These are phyloP conservation scores for Ictidomys tridecemlineatus DNA, from an alignment of 2,113 vertebrate species.

Conservation along the genomic window DNA sequence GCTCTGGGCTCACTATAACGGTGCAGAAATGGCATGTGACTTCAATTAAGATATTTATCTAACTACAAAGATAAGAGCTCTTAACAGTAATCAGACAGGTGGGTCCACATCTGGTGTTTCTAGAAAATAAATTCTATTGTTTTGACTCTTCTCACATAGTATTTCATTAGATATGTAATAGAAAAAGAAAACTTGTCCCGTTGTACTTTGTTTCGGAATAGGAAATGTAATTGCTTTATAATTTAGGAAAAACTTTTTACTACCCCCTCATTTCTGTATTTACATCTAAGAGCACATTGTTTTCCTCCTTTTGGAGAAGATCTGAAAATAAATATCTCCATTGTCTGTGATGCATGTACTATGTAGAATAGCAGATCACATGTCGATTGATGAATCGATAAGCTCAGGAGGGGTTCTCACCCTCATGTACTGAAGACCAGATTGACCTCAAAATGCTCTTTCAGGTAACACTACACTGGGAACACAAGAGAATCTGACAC, in stretches of 20 bases:
- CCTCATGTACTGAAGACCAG: background rate
- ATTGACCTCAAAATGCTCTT: background rate
- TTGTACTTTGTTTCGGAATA: conserved; percentile 18
- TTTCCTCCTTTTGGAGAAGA: background rate
- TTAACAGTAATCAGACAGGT: conserved; percentile 71
- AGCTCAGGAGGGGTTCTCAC: background rate
- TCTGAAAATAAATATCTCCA: conserved; percentile 1
- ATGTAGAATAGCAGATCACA: background rate
- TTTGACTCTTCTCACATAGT: conserved; percentile 23
- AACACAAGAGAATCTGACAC: background rate
- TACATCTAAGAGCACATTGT: background rate
- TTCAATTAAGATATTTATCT: conserved; percentile 71
- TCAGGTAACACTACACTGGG: background rate
- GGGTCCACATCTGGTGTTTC: conserved; percentile 70
- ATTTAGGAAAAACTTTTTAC: conserved; percentile 21
- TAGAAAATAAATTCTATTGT: conserved; percentile 59
- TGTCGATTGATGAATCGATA: background rate
- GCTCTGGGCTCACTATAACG: background rate
- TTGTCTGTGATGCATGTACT: background rate
- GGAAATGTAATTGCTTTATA: conserved; percentile 28
- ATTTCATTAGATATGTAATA: conserved; percentile 33
- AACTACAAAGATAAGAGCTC: conserved; percentile 66
- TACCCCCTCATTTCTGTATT: background rate
- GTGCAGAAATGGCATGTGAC: conserved; percentile 54
- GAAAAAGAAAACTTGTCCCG: background rate